A percentile compares a stretch with the other conserved stretches of the same genome.
Evolutionary conservation across 1,140 invertebrate genomes (phyloP).

Genomic region (Heliothis subflexa): DNA sequence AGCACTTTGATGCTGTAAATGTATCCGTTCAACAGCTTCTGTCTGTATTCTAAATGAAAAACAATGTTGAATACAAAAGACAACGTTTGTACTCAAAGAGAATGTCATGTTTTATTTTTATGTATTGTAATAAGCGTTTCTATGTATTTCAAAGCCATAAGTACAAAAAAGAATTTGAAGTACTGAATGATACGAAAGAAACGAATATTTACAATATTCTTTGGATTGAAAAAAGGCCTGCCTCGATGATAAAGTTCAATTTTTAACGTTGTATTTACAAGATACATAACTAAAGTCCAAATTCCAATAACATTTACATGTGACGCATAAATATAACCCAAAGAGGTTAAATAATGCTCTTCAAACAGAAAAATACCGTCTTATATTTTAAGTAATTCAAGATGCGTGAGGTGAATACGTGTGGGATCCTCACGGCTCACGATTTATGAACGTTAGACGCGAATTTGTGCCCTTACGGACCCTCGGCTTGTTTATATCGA

Average conservation of each 20-base stretch:
- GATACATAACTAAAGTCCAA: neutral
- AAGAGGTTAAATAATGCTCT: conserved; percentile 38
- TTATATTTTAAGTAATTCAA: conserved; percentile 49
- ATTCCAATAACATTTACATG: conserved; percentile 15
- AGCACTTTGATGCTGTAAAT: conserved; percentile 1
- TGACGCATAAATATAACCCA: conserved; percentile 31
- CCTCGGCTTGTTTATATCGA: conserved; percentile 28
- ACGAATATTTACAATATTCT: neutral
- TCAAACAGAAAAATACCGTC: conserved; percentile 45
- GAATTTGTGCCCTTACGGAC: conserved; percentile 49
- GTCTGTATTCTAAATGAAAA: conserved; percentile 23
- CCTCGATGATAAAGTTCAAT: neutral
- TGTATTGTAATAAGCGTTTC: neutral
- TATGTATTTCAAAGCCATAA: neutral
- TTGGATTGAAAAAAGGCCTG: neutral
- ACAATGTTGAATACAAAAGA: conserved; percentile 22
- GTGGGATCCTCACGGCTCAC: conserved; percentile 39
- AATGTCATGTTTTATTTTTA: conserved; percentile 6
- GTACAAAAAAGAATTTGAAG: no score
- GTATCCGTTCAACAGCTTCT: neutral
- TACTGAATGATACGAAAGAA: no score
- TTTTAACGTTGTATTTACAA: neutral
- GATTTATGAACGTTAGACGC: conserved; percentile 52
- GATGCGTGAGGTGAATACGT: conserved; percentile 52
- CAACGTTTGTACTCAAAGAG: conserved; percentile 5